Base-by-base conservation (phyloP, 2,797 vertebrate genomes). In the Anguilla megastoma region DNA sequence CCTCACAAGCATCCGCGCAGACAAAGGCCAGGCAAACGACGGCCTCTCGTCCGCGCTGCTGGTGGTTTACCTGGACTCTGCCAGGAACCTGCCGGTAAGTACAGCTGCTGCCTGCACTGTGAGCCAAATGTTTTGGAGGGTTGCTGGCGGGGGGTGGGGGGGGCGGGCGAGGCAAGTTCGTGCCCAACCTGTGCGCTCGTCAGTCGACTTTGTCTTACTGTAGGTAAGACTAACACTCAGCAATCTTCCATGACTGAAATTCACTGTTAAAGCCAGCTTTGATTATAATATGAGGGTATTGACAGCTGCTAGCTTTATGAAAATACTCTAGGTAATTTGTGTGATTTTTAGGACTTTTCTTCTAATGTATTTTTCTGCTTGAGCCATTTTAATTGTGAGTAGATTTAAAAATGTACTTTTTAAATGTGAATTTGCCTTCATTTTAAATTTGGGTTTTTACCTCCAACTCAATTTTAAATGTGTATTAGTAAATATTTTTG, bases 21-120 rank as follows among this genome's bases (percentile, higher is more conserved):
- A 98, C 92, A 97, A 97, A 92, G 97, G 97, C 91, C 96, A 97
- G 93, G 96, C 97, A 89, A 96, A 96, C 27, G 97, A 98, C 10
- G 98, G 98, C 16, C 96, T 99, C 76, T 99, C 98, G 1, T 98
- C 99, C 88, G 97, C 98, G 0, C 94, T 99, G 94, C 97, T 99
- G 58, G 95, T 99, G 89, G 94, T 98, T 74, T 97, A 98, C 91
- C 93, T 99, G 94, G 99, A 99, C 94, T 99, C 97, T 0, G 99
- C 98, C 24, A 96, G 96, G 93, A 99, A 98, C 91, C 96, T 99
- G 82, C 99, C 99, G 1, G 99, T 99, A 98, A 97, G 97, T 97
- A 50, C 52, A 58, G 71, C 52, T 0, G 2, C 14, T 10, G 74
- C 52, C 45, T n/a, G 41, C 56, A 24, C 41, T 12, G 4, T 16